Evolutionary conservation across 2,888 invertebrate genomes (phyloP).

Genomic region (Scaptomyza caliginosa): DNA sequence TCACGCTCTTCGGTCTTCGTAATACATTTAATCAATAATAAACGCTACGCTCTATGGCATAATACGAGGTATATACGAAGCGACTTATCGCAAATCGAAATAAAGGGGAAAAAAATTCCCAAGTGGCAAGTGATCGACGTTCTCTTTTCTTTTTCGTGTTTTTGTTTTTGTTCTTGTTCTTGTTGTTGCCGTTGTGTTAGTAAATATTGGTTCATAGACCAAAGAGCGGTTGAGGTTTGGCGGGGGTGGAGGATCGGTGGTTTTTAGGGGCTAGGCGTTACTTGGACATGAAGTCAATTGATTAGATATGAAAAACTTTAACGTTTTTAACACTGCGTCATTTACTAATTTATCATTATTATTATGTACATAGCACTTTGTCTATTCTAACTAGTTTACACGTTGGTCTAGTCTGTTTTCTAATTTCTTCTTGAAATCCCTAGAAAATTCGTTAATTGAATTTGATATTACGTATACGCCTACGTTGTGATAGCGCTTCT

Average conservation of each 20-base stretch:
- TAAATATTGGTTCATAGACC: conserved; percentile 41
- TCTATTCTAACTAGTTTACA: conserved; percentile 27
- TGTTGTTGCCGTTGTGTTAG: conserved; percentile 22
- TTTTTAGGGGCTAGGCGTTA: conserved; percentile 24
- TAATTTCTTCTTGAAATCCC: conserved; percentile 37
- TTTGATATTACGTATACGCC: conserved; percentile 66
- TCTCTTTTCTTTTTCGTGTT: conserved; percentile 34
- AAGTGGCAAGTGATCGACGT: conserved; percentile 52
- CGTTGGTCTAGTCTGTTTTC: not conserved
- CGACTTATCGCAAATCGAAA: conserved; percentile 41
- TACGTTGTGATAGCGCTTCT: conserved; percentile 22
- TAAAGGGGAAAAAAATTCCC: conserved; percentile 15
- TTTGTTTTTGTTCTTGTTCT: conserved; percentile 11
- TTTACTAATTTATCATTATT: conserved; percentile 69
- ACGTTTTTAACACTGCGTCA: conserved; percentile 67
- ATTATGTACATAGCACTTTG: conserved; percentile 24
- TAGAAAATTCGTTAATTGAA: conserved; percentile 8
- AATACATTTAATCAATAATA: conserved; percentile 22
- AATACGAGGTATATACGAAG: conserved; percentile 21
- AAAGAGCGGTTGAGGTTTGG: too few relatives aligned
- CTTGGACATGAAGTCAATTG: conserved; percentile 55
- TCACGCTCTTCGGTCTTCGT: not conserved
- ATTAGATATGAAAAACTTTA: conserved; percentile 50
- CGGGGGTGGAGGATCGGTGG: not conserved
- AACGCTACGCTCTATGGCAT: conserved; percentile 14